Percentiles rank a stretch among this genome's conserved stretches.
These are phyloP conservation scores for Pongo abelii DNA, from an alignment of 2,113 vertebrate genomes.

Conservation along the genomic window DNA sequence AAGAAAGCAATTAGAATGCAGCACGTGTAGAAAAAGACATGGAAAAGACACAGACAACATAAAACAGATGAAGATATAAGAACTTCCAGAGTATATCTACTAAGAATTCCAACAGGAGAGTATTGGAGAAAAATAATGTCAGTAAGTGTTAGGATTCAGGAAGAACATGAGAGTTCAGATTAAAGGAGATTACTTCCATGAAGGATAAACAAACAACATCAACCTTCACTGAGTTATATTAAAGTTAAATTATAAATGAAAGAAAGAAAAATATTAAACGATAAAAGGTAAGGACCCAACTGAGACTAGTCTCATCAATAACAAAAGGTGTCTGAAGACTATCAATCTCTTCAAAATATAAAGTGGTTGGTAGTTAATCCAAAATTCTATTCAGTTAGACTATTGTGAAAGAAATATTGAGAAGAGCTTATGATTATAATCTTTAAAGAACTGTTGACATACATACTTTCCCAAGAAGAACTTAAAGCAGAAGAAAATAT, in stretches of 20 bases:
- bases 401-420: background rate
- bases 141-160: background rate
- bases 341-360: background rate
- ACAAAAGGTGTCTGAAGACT: background rate
- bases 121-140: background rate
- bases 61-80: background rate
- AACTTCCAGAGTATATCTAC: background rate
- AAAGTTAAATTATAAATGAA: background rate
- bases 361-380: background rate
- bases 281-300: background rate
- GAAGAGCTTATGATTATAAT: background rate
- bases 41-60: background rate
- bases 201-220: background rate
- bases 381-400: background rate
- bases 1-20: background rate
- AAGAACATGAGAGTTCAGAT: background rate
- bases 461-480: background rate
- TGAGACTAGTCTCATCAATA: background rate
- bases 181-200: background rate
- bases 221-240: background rate
- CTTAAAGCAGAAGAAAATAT: background rate
- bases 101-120: background rate
- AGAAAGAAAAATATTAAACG: background rate
- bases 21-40: background rate
- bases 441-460: background rate